These are phyloP conservation scores for Apaloderma vittatum DNA, from an alignment of 2,113 vertebrate species.

Conservation along the genomic window DNA sequence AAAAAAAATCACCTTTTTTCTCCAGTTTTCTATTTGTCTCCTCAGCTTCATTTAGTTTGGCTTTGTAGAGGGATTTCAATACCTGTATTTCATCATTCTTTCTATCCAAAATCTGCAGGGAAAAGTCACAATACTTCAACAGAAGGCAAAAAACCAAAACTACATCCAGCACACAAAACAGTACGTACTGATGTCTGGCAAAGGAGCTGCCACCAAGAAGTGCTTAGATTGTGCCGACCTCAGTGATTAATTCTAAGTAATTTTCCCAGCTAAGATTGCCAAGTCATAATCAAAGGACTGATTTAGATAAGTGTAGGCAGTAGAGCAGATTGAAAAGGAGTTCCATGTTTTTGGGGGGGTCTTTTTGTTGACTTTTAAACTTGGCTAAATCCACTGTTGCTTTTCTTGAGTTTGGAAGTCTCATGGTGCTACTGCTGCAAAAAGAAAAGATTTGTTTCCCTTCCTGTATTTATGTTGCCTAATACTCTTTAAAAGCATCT, in stretches of 20 bases:
- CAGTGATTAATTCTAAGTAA: not conserved
- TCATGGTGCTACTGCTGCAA: not conserved
- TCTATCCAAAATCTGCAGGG: conserved; percentile 90
- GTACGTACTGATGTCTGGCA: not conserved
- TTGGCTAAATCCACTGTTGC: not conserved
- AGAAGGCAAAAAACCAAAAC: not conserved
- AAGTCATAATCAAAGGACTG: not conserved
- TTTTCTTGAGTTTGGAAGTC: not conserved
- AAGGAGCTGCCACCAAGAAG: not conserved
- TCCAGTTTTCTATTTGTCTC: conserved; percentile 89
- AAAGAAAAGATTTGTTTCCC: not conserved
- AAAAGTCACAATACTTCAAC: conserved; percentile 21
- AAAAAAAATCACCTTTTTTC: conserved; percentile 88
- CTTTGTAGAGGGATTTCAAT: conserved; percentile 85
- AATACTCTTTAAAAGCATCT: not conserved
- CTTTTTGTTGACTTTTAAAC: not conserved
- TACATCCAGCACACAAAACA: not conserved
- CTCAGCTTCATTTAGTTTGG: conserved; percentile 89
- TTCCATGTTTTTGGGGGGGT: not conserved
- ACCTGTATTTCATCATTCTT: conserved; percentile 94
- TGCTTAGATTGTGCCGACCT: not conserved
- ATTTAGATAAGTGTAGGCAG: not conserved
- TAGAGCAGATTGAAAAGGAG: not conserved
- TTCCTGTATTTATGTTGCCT: not conserved
- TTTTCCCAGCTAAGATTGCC: not conserved